Evolutionary conservation across 2,113 vertebrate genomes (phyloP).

Genomic region (Athene noctua): DNA sequence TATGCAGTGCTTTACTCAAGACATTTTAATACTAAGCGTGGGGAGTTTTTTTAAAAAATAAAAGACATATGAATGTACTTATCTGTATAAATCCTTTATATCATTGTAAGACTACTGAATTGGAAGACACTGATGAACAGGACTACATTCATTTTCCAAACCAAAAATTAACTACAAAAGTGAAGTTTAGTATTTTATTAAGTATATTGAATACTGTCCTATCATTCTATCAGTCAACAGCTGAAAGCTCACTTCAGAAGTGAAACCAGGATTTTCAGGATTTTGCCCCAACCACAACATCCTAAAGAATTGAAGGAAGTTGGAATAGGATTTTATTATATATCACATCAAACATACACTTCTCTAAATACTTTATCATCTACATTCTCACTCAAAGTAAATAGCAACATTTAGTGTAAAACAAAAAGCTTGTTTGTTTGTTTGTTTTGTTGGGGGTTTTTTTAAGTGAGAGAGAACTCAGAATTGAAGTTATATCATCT

Average conservation of each 20-base stretch:
- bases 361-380: not conserved
- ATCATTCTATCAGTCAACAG: not conserved
- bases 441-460: not conserved
- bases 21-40: conserved; percentile 5
- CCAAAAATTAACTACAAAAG: not conserved
- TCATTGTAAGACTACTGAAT: not conserved
- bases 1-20: conserved; percentile 25
- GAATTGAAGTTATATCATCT: not conserved
- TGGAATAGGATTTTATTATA: not conserved
- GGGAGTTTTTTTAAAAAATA: not conserved
- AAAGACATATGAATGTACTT: not conserved
- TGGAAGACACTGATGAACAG: not conserved
- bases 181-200: not conserved
- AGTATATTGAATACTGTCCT: not conserved
- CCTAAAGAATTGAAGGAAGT: not conserved
- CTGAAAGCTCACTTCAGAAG: not conserved
- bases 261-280: not conserved
- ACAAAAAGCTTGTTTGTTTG: not conserved
- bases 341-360: not conserved
- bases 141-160: not conserved
- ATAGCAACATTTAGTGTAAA: not conserved
- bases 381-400: not conserved
- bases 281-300: not conserved
- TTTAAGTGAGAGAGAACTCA: not conserved
- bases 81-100: not conserved